phyloP scores from a whole-genome alignment of 2,113 vertebrate genomes.

The Dasyornis broadbenti region DNA sequence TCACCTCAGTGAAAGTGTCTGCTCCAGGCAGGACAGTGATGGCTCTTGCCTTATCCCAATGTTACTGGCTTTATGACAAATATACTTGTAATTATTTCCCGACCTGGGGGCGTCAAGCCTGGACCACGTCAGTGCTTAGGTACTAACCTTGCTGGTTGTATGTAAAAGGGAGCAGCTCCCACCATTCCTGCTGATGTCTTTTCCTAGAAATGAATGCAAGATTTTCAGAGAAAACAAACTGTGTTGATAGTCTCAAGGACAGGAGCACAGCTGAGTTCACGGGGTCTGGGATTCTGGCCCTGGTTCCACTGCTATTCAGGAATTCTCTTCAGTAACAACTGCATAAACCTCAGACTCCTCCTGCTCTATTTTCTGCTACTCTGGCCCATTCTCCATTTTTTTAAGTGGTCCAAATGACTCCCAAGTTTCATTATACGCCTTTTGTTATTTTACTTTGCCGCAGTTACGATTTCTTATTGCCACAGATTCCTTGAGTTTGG shows the following conservation, averaged over 20 bases:
- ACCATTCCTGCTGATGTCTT: background rate
- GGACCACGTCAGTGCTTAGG: background rate
- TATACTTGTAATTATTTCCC: background rate
- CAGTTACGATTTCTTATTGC: background rate
- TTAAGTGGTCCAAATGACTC: background rate
- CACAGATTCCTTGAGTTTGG: background rate
- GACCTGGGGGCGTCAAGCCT: background rate
- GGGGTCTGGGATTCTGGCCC: background rate
- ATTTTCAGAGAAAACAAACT: background rate
- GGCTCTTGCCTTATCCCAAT: background rate
- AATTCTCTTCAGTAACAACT: background rate
- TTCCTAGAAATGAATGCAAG: background rate
- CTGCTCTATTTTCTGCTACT: background rate
- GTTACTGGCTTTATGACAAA: background rate
- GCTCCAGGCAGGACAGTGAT: background rate
- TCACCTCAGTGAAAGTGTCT: background rate
- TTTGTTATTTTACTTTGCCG: background rate
- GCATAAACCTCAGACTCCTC: background rate
- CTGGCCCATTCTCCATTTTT: background rate
- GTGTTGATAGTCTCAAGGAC: background rate
- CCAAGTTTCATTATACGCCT: background rate
- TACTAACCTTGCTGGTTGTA: background rate
- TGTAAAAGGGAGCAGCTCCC: background rate
- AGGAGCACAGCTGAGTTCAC: background rate
- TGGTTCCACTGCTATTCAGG: background rate